Evolutionary conservation across 2,888 invertebrate species (phyloP).

Genomic region (Vannuccia rotundouncinata): DNA sequence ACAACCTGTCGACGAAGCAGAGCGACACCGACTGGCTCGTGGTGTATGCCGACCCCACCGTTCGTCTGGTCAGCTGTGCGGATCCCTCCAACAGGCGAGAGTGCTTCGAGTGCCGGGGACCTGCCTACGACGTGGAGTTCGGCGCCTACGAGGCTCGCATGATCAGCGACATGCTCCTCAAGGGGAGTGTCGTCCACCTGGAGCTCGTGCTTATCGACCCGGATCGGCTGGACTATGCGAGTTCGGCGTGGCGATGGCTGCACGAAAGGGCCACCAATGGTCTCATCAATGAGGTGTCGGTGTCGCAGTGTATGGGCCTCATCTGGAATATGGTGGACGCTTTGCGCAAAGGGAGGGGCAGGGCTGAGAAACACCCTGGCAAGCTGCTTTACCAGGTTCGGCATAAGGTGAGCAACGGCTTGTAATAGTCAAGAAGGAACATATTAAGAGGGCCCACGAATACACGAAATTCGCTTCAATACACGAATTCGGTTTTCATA

Average conservation of each 20-base stretch:
- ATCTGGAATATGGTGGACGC: background rate
- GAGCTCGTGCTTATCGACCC: slow-evolving; percentile 42
- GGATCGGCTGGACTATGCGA: background rate
- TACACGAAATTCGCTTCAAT: no score
- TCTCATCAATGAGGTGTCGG: background rate
- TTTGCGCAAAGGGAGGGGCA: background rate
- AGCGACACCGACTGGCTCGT: slow-evolving; percentile 51
- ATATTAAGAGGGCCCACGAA: no score
- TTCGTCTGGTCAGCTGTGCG: slow-evolving; percentile 42
- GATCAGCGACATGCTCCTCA: slow-evolving; percentile 50
- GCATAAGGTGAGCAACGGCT: background rate
- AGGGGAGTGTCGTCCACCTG: slow-evolving; percentile 51
- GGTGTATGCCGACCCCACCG: slow-evolving; percentile 45
- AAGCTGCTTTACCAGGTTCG: background rate
- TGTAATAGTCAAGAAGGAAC: no score
- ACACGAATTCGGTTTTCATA: no score
- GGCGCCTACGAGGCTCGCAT: slow-evolving; percentile 50
- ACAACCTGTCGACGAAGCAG: slow-evolving; percentile 46
- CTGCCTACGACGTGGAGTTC: slow-evolving; percentile 46
- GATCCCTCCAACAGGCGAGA: slow-evolving; percentile 42
- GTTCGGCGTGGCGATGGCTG: background rate
- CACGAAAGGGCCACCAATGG: background rate
- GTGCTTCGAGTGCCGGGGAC: slow-evolving; percentile 47
- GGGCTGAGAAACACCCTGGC: background rate
- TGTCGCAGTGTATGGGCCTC: slow-evolving; percentile 2